Conservation (phyloP, 2,888 invertebrate genomes). For the Heteropelma amictum region DNA sequence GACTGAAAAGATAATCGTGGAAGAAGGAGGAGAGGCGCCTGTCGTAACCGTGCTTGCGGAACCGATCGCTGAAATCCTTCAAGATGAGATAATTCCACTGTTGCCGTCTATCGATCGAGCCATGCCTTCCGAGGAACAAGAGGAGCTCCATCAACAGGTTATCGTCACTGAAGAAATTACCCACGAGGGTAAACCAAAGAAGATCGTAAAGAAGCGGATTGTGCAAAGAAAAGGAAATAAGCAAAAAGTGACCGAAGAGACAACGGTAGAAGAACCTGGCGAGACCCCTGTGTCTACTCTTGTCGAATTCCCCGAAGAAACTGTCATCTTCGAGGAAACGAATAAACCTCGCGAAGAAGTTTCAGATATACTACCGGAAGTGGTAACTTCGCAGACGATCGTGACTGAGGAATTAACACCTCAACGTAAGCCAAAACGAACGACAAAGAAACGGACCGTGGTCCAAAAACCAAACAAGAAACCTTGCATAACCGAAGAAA, state of each 20-base stretch:
- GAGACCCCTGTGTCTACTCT: slow-evolving; percentile 73
- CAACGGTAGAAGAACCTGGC: slow-evolving; percentile 69
- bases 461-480: slow-evolving; percentile 73
- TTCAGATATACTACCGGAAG: slow-evolving; percentile 53
- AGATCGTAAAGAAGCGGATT: slow-evolving; percentile 67
- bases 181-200: slow-evolving; percentile 67
- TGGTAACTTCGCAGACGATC: slow-evolving; percentile 46
- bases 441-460: slow-evolving; percentile 70
- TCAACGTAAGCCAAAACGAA: slow-evolving; percentile 70
- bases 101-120: slow-evolving; percentile 49
- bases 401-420: slow-evolving; percentile 57
- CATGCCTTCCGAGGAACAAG: slow-evolving; percentile 63
- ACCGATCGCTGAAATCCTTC: slow-evolving; percentile 62
- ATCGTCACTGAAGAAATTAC: slow-evolving; percentile 70
- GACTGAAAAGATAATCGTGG: slow-evolving; percentile 56
- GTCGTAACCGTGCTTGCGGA: slow-evolving; percentile 60
- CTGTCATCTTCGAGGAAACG: slow-evolving; percentile 50
- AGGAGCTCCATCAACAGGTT: slow-evolving; percentile 67
- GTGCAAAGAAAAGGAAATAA: slow-evolving; percentile 70
- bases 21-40: slow-evolving; percentile 62
- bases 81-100: slow-evolving; percentile 62
- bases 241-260: slow-evolving; percentile 66
- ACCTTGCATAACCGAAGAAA: slow-evolving; percentile 58
- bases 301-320: slow-evolving; percentile 67
- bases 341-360: slow-evolving; percentile 54